A percentile compares a stretch with the other conserved stretches of the same genome.
Evolutionary conservation across 2,888 invertebrate genomes (phyloP).

Genomic region (Horisme vitalbata): DNA sequence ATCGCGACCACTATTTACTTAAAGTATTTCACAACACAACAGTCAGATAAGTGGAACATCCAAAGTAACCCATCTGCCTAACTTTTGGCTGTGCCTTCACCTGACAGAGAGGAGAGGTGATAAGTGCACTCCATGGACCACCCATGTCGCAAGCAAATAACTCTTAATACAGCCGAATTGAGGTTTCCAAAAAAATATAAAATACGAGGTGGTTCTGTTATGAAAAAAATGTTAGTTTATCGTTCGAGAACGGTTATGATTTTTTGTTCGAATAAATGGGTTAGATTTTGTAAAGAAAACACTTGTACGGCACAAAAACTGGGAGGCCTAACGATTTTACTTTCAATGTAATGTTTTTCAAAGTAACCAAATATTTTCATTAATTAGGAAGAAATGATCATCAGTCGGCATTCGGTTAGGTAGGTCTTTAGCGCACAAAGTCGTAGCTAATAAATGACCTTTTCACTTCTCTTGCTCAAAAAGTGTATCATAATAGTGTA

Average conservation of each 20-base stretch:
- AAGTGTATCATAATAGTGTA: no score
- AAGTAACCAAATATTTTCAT: no score
- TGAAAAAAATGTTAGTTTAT: constrained; percentile 31
- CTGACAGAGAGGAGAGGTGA: constrained; percentile 34
- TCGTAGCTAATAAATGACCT: no score
- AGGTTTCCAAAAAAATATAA: constrained; percentile 39
- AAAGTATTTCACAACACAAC: no score
- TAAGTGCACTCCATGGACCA: constrained; percentile 55
- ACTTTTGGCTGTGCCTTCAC: constrained; percentile 7
- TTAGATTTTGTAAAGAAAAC: constrained; percentile 16
- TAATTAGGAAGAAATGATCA: no score
- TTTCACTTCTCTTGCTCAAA: no score
- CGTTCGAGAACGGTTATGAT: constrained; percentile 11
- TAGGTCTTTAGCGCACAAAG: no score
- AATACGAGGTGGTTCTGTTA: constrained; percentile 29
- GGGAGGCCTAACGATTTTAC: background rate
- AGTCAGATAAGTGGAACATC: no score
- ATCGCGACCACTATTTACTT: no score
- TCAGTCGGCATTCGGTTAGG: no score
- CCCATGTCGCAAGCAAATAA: constrained; percentile 47
- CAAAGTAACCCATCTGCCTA: constrained; percentile 13
- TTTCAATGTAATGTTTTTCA: no score
- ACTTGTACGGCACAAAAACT: background rate
- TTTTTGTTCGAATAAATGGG: constrained; percentile 9
- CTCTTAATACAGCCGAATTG: constrained; percentile 49